Base-by-base conservation (phyloP, 2,113 vertebrate species). In the Periophthalmus modestus region DNA sequence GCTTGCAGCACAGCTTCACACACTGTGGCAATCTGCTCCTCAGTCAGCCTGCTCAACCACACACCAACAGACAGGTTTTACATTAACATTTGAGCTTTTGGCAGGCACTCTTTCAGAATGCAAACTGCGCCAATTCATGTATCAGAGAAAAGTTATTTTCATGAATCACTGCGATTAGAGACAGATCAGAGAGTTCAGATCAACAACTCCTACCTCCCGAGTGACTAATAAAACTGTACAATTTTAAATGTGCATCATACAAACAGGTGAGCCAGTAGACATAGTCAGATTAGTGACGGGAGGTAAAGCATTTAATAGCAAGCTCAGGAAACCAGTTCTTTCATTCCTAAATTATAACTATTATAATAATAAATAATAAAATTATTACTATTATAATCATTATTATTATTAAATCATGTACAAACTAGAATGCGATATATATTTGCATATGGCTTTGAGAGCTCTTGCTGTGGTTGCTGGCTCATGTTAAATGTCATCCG, bases 21-120 rank as follows among this genome's bases (percentile, higher is more conserved):
- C 78, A 99, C 97, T 0, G 98, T 99, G 48, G 98, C 97, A 24
- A 99, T 99, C 91, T 99, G 98, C 92, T 99, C 97, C 80, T 99
- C 98, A 0, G 94, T 98, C 82, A 99, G 90, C 86, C 98, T 99
- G 92, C 58, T 75, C 73, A 28, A 72, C 46, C 63, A 81, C 67
- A 74, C 54, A 72, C 54, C 73, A 7, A 7, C 59, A 71, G 10
- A 18, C 71, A 63, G 48, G 68, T 75, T 82, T 80, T 48, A 75
- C 69, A 84, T 85, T 81, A 75, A 75, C 74, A 82, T 83, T 84
- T 79, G 9, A 28, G 48, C 52, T 39, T 72, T 71, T 58, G 58
- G 62, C 62, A 66, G 61, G 23, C 50, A 82, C 72, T 69, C 73
- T 69, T 83, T 79, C 78, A 71, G 70, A 72, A 66, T 73, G 68